Base-by-base conservation (phyloP, 2,797 vertebrate species). In the Takifugu rubripes region DNA sequence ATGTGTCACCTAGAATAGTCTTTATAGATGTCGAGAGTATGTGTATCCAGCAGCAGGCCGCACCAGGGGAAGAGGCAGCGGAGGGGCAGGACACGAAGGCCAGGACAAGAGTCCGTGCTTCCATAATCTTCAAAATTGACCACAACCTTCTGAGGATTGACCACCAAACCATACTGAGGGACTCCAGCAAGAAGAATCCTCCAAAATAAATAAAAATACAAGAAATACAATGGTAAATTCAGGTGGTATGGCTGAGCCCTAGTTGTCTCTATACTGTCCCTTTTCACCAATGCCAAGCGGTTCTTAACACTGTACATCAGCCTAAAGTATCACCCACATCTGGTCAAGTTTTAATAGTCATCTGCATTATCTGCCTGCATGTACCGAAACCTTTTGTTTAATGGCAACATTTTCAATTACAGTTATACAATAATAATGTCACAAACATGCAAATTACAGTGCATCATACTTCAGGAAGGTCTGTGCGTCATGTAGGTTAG, bases 11-110 rank as follows among this genome's bases (percentile, higher is more conserved):
- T 94, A 25, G 94, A 91, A 68, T 97, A 97, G 87, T 98, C 94
- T 3, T 90, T 92, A 69, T 84, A 90, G 64, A 96, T 86, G 5
- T 97, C 92, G 49, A 98, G 89, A 0, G 89, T 90, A 70, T 73
- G 75, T 0, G 92, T 92, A 87, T 98, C 90, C 55, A 98, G 70
- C 71, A 96, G 85, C 10, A 99, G 83, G 5, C 97, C 97, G 10
- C 97, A 99, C 96, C 97, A 99, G 0, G 93, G 93, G 63, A 98
- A 92, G 61, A 95, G 77, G 72, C 83, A 91, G 70, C 60, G 80
- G 21, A 81, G 65, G 0, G 94, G 91, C 49, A 96, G 84, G 56
- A 90, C 78, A 0, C 73, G 78, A 8, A 92, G 86, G 3, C 31
- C 75, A 0, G 75, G 47, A 25, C 57, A 69, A 6, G 61, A 71